phyloP scores from a whole-genome alignment of 2,797 vertebrate species.

The Odontamblyopus rebecca region DNA sequence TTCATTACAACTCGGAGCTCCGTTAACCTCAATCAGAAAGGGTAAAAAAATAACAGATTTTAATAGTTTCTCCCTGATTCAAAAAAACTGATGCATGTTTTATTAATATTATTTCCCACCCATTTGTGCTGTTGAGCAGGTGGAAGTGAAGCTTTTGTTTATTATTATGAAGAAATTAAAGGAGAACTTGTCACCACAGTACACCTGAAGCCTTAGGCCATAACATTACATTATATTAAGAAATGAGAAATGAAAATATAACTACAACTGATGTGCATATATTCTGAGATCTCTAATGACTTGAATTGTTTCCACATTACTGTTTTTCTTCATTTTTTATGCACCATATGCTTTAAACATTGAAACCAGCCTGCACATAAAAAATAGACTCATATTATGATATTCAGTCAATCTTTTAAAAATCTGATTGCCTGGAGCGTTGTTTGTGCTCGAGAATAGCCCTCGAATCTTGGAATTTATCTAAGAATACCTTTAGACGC shows the following conservation, averaged over 20 bases:
- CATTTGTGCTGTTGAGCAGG: slow-evolving; percentile 10
- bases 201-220: slow-evolving; percentile 11
- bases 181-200: slow-evolving; percentile 14
- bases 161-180: slow-evolving; percentile 21
- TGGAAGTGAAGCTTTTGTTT: slow-evolving; percentile 12
- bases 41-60: not conserved
- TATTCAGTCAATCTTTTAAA: slow-evolving; percentile 40
- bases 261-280: slow-evolving; percentile 2
- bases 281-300: slow-evolving; percentile 1
- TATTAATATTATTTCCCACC: not conserved
- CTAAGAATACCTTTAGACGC: slow-evolving; percentile 49
- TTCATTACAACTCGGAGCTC: not conserved
- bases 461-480: slow-evolving; percentile 42
- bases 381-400: slow-evolving; percentile 3
- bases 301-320: not conserved
- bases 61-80: not conserved
- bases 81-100: not conserved
- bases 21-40: not conserved
- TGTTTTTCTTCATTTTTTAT: not conserved
- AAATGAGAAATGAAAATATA: slow-evolving; percentile 3
- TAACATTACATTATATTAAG: slow-evolving; percentile 9
- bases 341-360: slow-evolving; percentile 6
- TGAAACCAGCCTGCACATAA: slow-evolving; percentile 6
- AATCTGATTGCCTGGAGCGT: slow-evolving; percentile 48
- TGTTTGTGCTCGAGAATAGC: slow-evolving; percentile 57